phyloP scores from a whole-genome alignment of 2,797 vertebrate species.

The Squalus acanthias region DNA sequence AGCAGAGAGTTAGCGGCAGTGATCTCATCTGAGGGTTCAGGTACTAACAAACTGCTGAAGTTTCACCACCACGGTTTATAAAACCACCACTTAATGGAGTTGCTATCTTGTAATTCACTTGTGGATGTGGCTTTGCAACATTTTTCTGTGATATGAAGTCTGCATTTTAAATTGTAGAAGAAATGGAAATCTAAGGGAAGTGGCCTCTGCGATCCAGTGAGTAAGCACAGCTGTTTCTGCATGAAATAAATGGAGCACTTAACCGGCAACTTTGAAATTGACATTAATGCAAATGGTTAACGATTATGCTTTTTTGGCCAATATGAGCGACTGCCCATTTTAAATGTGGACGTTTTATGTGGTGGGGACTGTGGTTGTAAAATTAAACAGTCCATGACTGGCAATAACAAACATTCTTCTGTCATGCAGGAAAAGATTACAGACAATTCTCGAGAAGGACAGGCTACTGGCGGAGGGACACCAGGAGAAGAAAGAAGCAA shows the following conservation, averaged over 20 bases:
- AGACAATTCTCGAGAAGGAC: background rate
- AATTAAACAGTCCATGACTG: background rate
- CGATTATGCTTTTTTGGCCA: background rate
- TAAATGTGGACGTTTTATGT: background rate
- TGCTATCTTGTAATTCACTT: background rate
- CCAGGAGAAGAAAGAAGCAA: background rate
- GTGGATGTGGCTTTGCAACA: background rate
- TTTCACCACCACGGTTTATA: background rate
- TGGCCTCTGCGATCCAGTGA: background rate
- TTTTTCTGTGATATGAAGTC: background rate
- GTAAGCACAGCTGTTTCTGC: background rate
- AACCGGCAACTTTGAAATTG: background rate
- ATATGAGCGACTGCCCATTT: background rate
- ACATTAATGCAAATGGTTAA: background rate
- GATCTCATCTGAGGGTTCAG: background rate
- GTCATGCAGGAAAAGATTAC: background rate
- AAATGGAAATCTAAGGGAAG: background rate
- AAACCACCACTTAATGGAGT: background rate
- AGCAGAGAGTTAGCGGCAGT: background rate
- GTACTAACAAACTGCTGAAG: background rate
- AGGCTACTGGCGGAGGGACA: background rate
- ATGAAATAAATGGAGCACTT: background rate
- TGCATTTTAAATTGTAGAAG: background rate
- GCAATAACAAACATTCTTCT: background rate
- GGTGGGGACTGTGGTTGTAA: background rate